A percentile compares a stretch with the other conserved stretches of the same genome.
Evolutionary conservation across 2,113 vertebrate genomes (phyloP).

Genomic region (Gasterosteus aculeatus): DNA sequence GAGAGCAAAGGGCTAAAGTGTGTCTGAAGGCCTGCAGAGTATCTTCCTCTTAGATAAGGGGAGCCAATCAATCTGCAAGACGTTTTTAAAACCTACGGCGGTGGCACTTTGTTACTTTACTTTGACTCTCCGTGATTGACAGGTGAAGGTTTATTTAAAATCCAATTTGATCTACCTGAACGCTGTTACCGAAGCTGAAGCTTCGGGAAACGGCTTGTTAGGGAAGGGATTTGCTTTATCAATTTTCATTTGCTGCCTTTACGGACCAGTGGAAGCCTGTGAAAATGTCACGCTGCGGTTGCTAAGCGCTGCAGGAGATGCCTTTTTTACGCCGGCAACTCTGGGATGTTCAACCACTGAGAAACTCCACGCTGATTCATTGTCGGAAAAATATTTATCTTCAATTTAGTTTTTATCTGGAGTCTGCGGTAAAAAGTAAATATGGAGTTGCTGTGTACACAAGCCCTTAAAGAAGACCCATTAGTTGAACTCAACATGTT

Average conservation of each 20-base stretch:
- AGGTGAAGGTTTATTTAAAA: conserved; percentile 22
- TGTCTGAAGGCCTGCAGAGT: background rate
- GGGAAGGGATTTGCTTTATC: conserved; percentile 19
- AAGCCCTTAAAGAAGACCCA: background rate
- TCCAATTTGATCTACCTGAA: conserved; percentile 21
- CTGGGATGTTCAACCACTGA: background rate
- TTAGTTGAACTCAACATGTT: background rate
- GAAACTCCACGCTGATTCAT: conserved; percentile 11
- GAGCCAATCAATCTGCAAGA: background rate
- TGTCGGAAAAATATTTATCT: background rate
- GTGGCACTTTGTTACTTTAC: background rate
- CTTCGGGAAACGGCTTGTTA: conserved; percentile 5
- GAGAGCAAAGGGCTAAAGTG: background rate
- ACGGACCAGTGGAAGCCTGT: background rate
- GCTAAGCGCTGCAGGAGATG: conserved; percentile 2
- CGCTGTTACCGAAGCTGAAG: background rate
- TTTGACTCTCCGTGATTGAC: background rate
- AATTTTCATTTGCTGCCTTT: conserved; percentile 10
- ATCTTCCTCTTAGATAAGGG: background rate
- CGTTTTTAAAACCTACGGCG: conserved; percentile 7
- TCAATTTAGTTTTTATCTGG: background rate
- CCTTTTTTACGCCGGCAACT: conserved; percentile 9
- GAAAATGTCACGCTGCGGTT: conserved; percentile 15
- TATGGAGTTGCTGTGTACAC: background rate
- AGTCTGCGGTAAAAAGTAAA: background rate